Conservation (phyloP, 2,797 vertebrate species). For the Argya squamiceps region DNA sequence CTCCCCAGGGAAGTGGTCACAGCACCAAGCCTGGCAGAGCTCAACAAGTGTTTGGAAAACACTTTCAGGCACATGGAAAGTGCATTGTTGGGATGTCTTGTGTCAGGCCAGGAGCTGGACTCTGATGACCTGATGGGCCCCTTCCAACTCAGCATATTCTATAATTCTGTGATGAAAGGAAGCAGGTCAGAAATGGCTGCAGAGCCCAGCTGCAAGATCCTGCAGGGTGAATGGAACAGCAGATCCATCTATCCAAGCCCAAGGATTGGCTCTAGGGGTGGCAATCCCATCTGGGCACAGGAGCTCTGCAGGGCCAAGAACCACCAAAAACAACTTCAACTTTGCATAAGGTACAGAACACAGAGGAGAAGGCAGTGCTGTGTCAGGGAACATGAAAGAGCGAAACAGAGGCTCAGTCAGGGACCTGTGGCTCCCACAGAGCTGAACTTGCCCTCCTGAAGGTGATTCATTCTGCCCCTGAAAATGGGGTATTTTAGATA, state of each 20-base stretch:
- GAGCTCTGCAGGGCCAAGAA: background rate
- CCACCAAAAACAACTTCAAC: background rate
- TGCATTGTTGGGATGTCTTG: background rate
- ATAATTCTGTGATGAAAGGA: background rate
- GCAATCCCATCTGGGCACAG: fast-evolving
- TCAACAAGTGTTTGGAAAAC: background rate
- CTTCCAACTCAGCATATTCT: background rate
- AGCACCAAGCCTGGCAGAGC: background rate
- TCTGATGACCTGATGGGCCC: background rate
- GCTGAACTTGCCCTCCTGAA: background rate
- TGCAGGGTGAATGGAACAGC: fast-evolving
- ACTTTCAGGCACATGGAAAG: background rate
- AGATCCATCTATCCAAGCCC: background rate
- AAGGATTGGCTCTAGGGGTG: background rate
- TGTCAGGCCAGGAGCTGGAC: background rate
- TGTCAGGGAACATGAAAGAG: background rate
- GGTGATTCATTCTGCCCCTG: background rate
- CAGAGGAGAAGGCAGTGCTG: fast-evolving
- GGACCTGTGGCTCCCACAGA: background rate
- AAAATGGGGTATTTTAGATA: background rate
- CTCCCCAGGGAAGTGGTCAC: background rate
- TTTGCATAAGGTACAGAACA: background rate
- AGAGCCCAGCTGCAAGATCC: background rate
- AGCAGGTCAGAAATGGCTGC: background rate
- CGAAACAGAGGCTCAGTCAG: background rate